phyloP scores from a whole-genome alignment of 35 echinoderm and acorn worm species.

The Amphiura filiformis region DNA sequence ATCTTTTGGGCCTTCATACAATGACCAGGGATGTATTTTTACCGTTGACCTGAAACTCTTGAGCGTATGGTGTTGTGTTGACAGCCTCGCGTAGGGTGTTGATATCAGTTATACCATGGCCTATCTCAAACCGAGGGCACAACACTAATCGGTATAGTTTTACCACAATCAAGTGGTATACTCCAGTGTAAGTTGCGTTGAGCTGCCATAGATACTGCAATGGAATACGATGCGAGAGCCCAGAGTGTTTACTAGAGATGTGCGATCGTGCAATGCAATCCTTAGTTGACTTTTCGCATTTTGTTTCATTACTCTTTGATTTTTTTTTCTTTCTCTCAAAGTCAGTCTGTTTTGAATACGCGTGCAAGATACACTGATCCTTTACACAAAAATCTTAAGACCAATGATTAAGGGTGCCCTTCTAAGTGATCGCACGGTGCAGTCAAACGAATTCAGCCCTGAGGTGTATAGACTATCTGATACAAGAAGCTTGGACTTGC shows the following conservation, averaged over 20 bases:
- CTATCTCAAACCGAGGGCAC: background rate
- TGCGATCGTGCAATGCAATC: conserved; percentile 1
- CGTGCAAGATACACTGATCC: background rate
- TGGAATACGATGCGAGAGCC: background rate
- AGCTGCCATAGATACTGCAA: background rate
- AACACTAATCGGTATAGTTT: conserved; percentile 1
- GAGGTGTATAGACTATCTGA: background rate
- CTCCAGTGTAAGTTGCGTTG: background rate
- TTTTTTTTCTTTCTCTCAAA: background rate
- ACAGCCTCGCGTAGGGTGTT: conserved; percentile 1
- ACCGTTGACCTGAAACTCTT: background rate
- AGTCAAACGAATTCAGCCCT: background rate
- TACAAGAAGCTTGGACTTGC: conserved; percentile 10
- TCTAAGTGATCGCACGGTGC: background rate
- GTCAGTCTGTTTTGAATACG: background rate
- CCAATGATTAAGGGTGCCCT: background rate
- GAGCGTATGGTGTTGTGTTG: background rate
- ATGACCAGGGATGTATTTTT: background rate
- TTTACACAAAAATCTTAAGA: background rate
- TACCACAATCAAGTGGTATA: background rate
- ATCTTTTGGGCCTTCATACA: background rate
- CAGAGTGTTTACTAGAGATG: conserved; percentile 8
- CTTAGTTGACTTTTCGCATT: background rate
- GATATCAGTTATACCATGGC: conserved; percentile 6
- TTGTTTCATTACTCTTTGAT: background rate